These are phyloP conservation scores for Microcebus jonahi DNA, from an alignment of 2,113 vertebrate species.

Conservation along the genomic window DNA sequence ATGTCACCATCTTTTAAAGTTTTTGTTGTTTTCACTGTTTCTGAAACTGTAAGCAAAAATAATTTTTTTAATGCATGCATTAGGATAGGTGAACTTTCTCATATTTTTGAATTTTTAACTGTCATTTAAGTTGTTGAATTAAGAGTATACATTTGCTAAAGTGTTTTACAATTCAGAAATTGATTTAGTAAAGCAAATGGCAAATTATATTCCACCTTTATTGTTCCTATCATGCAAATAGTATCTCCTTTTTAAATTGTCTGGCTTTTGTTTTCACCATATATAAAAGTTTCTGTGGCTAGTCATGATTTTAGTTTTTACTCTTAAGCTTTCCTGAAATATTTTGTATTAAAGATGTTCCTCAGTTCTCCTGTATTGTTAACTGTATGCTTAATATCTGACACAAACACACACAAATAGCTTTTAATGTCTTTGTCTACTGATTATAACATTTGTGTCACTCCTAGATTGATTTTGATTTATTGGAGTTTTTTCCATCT, in stretches of 20 bases:
- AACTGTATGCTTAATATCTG: neutral
- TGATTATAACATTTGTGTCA: neutral
- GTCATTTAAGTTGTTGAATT: conserved; percentile 7
- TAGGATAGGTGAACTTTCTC: neutral
- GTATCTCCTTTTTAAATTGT: neutral
- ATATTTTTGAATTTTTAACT: neutral
- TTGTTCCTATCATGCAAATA: neutral
- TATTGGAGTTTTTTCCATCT: neutral
- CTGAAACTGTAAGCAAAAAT: neutral
- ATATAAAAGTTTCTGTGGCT: neutral
- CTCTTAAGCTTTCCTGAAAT: conserved; percentile 7
- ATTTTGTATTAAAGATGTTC: neutral
- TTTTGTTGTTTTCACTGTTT: neutral
- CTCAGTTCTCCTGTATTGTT: neutral
- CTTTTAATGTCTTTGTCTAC: neutral
- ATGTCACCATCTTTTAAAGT: neutral
- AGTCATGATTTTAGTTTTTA: neutral
- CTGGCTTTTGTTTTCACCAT: neutral
- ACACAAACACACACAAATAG: rapidly evolving
- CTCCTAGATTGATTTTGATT: neutral
- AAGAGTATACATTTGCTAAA: neutral
- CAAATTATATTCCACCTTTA: neutral
- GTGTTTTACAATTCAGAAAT: conserved; percentile 19
- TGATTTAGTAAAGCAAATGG: neutral
- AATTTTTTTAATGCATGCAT: neutral